Evolutionary conservation across 2,797 vertebrate genomes (phyloP), one percentile per base, ranked within the genome.

Genomic region (Antrozous pallidus): DNA sequence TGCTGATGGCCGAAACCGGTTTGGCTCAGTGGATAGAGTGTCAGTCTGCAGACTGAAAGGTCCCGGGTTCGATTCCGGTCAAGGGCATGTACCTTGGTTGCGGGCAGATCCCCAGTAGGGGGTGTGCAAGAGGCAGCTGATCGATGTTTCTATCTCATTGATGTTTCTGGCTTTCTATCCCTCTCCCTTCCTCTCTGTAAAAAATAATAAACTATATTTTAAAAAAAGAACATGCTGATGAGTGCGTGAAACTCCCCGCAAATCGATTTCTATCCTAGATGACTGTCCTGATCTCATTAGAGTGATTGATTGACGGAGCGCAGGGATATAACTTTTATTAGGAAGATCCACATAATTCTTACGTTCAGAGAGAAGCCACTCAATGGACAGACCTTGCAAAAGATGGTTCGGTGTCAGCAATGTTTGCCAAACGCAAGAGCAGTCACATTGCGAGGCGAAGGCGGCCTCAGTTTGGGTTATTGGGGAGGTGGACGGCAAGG

Each of bases 381-480:
- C 17, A 8, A 0, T 17, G 0, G 12, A 17, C 14, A 2, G 8
- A 2, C 18, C 11, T 74, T 28, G 63, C 9, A 65, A 51, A 51
- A 0, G 26, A 3, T 0, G 8, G 36, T 16, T 31, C 13, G 0
- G 4, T 2, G 3, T 36, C 42, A 38, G 18, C 7, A 0, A 10
- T 33, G 70, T 86, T 85, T 8, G 54, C 89, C 47, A 26, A 28
- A 8, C 10, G 69, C n/a, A 40, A 40, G 26, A 11, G 79, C 38
- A 63, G n/a, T 85, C 47, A 7, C 1, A 1, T 70, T 8, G 20
- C 47, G 45, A 13, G 17, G 28, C 0, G 45, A 26, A 74, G 80
- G 2, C 16, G 0, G 1, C 2, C 0, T 18, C 9, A 3, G 18
- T 18, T 10, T 13, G 73, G 47, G 54, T 26, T n/a, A 0, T 0